Conservation (phyloP, 2,797 vertebrate species). For the Esox masquinongy region DNA sequence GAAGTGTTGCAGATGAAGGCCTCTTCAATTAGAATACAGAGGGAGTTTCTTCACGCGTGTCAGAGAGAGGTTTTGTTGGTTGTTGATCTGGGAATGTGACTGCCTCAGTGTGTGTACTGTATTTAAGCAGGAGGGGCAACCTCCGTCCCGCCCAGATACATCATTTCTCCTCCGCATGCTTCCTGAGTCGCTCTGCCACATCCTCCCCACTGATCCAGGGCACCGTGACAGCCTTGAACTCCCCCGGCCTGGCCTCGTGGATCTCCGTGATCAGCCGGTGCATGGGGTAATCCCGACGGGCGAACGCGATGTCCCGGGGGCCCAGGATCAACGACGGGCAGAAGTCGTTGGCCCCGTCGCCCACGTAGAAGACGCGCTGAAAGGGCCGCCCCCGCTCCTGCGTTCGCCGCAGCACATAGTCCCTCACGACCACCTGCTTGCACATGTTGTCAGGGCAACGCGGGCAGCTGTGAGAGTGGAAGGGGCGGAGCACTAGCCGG, state of each 20-base stretch:
- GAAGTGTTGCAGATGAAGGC: neutral
- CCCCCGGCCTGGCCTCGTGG: slow-evolving; percentile 80
- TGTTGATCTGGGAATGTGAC: slow-evolving; percentile 49
- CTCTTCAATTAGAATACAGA: neutral
- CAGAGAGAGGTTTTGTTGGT: neutral
- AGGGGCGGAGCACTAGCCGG: slow-evolving; percentile 84
- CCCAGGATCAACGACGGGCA: slow-evolving; percentile 83
- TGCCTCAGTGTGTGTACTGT: neutral
- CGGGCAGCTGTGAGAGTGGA: slow-evolving; percentile 87
- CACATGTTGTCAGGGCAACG: slow-evolving; percentile 95
- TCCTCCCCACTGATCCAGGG: slow-evolving; percentile 87
- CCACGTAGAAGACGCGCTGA: slow-evolving; percentile 88
- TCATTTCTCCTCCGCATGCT: slow-evolving; percentile 61
- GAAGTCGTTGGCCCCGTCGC: slow-evolving; percentile 96
- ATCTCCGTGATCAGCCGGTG: slow-evolving; percentile 86
- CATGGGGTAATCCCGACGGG: slow-evolving; percentile 90
- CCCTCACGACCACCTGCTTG: slow-evolving; percentile 86
- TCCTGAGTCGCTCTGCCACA: slow-evolving; percentile 82
- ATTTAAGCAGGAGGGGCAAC: neutral
- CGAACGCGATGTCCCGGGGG: slow-evolving; percentile 83
- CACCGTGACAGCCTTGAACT: slow-evolving; percentile 84
- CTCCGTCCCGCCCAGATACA: slow-evolving; percentile 7
- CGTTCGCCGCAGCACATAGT: slow-evolving; percentile 84
- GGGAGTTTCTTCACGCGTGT: neutral
- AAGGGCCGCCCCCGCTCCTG: slow-evolving; percentile 81